Evolutionary conservation across 2,888 invertebrate species (phyloP), one percentile per base, ranked within the genome.

Genomic region (Mythimna lalbum): DNA sequence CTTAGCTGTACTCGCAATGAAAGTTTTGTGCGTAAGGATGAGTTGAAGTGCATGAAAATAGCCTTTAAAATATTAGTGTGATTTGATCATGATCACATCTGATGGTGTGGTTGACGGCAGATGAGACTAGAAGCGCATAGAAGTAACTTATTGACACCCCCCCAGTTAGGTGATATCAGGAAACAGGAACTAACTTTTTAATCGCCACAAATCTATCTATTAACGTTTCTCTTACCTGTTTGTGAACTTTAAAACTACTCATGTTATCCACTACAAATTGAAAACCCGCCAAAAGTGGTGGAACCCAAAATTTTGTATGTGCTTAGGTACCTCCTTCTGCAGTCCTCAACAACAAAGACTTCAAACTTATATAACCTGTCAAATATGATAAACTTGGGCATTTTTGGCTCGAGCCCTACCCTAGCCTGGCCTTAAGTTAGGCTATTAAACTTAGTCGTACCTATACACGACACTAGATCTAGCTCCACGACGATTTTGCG

Each of bases 381-480:
- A 69, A 71, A 82, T 31, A 47, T 64, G 50, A 62, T 55, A 68
- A 79, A 80, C 63, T 77, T 85, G 7, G 14, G 47, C 17, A 83
- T 85, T 83, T 83, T 83, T 83, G 60, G 77, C 63, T 71, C 14
- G 17, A 52, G 50, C 50, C 49, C 21, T 14, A 69, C 39, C 39
- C 50, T 69, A 72, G 63, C 61, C 36, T 59, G 67, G 60, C 60
- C 53, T 60, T 66, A 78, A 78, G 75, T 83, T 85, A 81, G 65
- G 63, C 74, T 84, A 84, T 84, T 86, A 84, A 84, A 84, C 82
- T 84, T 84, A 73, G n/a, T 56, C 75, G 50, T 67, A 83, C 52
- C 65, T 66, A 61, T 73, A 77, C 77, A 75, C 76, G 76, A 77
- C 79, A 84, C 71, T 76, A 69, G 75, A 67, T 72, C 69, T 69